Evolutionary conservation across 2,113 vertebrate species (phyloP).

Genomic region (Embiotoca jacksoni): DNA sequence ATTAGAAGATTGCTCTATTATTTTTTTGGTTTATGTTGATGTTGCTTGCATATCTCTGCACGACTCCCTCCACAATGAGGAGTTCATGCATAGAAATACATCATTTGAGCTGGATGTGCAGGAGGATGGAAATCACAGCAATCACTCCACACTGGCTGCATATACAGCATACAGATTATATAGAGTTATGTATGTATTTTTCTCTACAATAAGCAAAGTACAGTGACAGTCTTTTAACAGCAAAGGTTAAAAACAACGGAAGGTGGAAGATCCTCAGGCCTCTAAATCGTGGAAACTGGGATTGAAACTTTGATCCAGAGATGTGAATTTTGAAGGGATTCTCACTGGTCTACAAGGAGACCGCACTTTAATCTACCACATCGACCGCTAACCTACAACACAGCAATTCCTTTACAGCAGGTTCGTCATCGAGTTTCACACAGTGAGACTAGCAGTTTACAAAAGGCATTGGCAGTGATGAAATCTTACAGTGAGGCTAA

Average conservation of each 20-base stretch:
- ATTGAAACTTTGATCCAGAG: neutral
- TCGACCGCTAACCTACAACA: neutral
- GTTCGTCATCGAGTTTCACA: conserved; percentile 13
- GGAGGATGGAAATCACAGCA: conserved; percentile 43
- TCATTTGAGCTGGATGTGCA: conserved; percentile 55
- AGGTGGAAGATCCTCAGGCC: conserved; percentile 14
- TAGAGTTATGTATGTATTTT: conserved; percentile 21
- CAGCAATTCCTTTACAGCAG: conserved; percentile 33
- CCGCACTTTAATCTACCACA: neutral
- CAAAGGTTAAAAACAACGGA: conserved; percentile 13
- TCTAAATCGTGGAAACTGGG: conserved; percentile 28
- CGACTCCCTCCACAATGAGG: conserved; percentile 25
- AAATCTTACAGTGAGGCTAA: conserved; percentile 44
- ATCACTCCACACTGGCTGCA: conserved; percentile 58
- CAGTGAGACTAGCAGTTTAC: conserved; percentile 56
- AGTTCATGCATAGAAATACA: conserved; percentile 44
- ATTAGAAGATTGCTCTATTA: conserved; percentile 6
- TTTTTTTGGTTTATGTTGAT: conserved; percentile 5
- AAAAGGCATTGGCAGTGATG: conserved; percentile 66
- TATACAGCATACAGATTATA: conserved; percentile 49
- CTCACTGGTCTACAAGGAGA: neutral
- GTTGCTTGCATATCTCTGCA: conserved; percentile 35
- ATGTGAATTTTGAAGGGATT: neutral
- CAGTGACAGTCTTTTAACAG: conserved; percentile 41
- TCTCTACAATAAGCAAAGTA: conserved; percentile 37